These are phyloP conservation scores for Oryzias curvinotus DNA, from an alignment of 2,113 vertebrate genomes.

Conservation along the genomic window DNA sequence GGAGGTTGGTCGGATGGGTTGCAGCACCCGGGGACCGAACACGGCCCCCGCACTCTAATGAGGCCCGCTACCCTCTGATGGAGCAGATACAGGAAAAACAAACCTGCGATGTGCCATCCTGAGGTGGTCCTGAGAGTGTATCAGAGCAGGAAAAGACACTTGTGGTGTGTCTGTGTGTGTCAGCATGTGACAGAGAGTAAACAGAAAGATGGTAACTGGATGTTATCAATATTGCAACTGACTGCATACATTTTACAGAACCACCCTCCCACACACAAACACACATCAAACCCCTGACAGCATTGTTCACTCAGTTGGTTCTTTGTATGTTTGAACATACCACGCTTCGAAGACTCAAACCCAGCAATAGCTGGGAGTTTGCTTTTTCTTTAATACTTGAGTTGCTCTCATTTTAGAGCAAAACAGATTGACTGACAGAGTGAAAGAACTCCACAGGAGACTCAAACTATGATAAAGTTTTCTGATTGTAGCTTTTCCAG, in stretches of 20 bases:
- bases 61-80: conserved; percentile 67
- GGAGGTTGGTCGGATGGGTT: conserved; percentile 51
- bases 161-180: conserved; percentile 14
- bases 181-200: not conserved
- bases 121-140: conserved; percentile 47
- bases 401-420: no score
- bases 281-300: no score
- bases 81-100: conserved; percentile 65
- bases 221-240: not conserved
- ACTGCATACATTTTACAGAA: not conserved
- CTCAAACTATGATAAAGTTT: no score
- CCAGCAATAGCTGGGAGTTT: no score
- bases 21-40: conserved; percentile 51
- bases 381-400: no score
- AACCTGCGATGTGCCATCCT: conserved; percentile 48
- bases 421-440: no score
- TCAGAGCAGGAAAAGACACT: conserved; percentile 40
- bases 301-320: no score
- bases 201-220: not conserved
- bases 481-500: no score
- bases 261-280: no score
- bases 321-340: no score
- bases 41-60: conserved; percentile 62
- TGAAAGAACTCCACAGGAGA: no score
- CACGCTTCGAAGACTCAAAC: no score